Percentiles rank a stretch among this genome's conserved stretches.
Evolutionary conservation across 53 echinoderm and acorn worm genomes (phyloP).

Genomic region (Stichopus horrens): DNA sequence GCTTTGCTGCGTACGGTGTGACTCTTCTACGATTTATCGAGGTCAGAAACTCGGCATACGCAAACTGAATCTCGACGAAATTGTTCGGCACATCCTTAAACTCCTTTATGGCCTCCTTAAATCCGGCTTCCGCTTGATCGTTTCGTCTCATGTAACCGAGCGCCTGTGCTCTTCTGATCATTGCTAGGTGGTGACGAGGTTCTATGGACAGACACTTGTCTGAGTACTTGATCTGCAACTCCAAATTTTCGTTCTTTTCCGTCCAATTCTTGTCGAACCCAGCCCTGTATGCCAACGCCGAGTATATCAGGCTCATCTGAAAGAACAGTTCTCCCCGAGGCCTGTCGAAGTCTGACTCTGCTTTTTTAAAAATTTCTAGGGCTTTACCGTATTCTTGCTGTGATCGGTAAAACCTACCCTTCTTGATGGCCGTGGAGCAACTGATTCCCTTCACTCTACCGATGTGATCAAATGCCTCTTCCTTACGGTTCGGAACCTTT

Average conservation of each 20-base stretch:
- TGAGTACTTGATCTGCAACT: background rate
- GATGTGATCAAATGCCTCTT: background rate
- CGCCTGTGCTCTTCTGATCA: background rate
- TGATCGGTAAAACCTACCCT: constrained; percentile 17
- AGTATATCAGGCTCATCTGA: background rate
- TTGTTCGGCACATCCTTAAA: background rate
- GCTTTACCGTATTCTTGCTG: background rate
- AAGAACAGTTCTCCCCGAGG: constrained; percentile 16
- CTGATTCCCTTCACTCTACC: background rate
- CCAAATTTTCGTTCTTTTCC: background rate
- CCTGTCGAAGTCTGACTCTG: background rate
- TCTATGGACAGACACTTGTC: background rate
- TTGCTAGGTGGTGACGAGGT: background rate
- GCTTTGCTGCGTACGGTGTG: background rate
- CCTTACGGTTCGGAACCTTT: background rate
- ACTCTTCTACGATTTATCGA: background rate
- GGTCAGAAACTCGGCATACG: background rate
- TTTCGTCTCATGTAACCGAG: background rate
- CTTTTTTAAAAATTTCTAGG: background rate
- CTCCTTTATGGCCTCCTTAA: background rate
- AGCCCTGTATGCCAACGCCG: background rate
- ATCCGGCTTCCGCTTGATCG: background rate
- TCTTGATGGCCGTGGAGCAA: background rate
- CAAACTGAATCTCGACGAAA: constrained; percentile 6
- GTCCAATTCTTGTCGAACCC: background rate